Conservation (phyloP, 2,888 invertebrate genomes). For the Panorpa germanica region DNA sequence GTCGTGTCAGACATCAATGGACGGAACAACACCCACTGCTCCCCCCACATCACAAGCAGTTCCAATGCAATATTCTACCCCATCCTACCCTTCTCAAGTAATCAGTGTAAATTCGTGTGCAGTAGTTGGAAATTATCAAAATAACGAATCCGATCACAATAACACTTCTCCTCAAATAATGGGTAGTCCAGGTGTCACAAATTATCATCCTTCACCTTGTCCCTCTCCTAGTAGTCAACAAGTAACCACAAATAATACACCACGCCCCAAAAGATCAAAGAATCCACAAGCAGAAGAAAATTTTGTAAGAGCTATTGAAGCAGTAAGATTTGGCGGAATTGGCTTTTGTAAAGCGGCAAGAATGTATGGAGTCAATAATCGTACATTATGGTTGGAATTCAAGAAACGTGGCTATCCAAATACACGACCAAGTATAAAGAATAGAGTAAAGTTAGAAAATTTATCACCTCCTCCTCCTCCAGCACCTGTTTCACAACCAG, state of each 20-base stretch:
- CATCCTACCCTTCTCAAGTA: constrained; percentile 23
- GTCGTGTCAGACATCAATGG: constrained; percentile 32
- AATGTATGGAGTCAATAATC: constrained; percentile 68
- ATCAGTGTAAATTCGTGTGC: constrained; percentile 25
- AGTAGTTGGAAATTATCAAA: too few species aligned
- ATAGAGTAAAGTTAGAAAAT: constrained; percentile 46
- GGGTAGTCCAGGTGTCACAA: constrained; percentile 16
- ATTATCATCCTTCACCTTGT: constrained; percentile 17
- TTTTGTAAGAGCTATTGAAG: constrained; percentile 62
- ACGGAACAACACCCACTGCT: constrained; percentile 13
- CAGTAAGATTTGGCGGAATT: constrained; percentile 64
- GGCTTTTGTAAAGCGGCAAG: constrained; percentile 74
- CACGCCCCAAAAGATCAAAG: constrained; percentile 50
- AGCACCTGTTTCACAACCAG: constrained; percentile 21
- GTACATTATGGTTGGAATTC: constrained; percentile 71
- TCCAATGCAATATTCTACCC: constrained; percentile 15
- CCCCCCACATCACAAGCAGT: constrained; percentile 14
- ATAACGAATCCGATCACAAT: too few species aligned
- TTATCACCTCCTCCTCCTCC: constrained; percentile 38
- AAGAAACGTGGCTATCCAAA: constrained; percentile 71
- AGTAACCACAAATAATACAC: constrained; percentile 26
- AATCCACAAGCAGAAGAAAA: constrained; percentile 73
- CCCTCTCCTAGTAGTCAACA: constrained; percentile 22
- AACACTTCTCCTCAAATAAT: constrained; percentile 15
- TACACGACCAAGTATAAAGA: constrained; percentile 58